These are phyloP conservation scores for Tenrec ecaudatus DNA, from an alignment of 2,113 vertebrate genomes.

Conservation along the genomic window DNA sequence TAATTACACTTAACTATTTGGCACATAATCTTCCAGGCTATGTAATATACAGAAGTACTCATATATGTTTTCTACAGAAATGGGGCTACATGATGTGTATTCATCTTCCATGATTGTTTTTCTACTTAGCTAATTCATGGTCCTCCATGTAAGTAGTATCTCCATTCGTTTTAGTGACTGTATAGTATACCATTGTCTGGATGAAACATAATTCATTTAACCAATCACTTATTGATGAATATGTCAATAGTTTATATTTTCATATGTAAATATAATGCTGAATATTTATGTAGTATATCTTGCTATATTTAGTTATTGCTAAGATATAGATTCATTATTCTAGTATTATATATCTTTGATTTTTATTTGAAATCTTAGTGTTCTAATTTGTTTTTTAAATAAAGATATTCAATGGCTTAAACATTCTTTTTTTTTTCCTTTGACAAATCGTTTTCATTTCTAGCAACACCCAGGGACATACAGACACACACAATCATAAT, in stretches of 20 bases:
- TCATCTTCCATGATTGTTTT: background rate
- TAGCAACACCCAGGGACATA: slow-evolving; percentile 33
- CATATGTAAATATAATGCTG: background rate
- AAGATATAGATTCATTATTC: background rate
- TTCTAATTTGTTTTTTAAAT: background rate
- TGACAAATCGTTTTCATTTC: slow-evolving; percentile 67
- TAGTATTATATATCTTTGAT: slow-evolving; percentile 26
- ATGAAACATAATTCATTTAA: too few relatives aligned
- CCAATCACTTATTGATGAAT: too few relatives aligned
- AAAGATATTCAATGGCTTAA: too few relatives aligned
- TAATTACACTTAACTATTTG: slow-evolving; percentile 25
- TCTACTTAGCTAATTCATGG: background rate
- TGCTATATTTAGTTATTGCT: background rate
- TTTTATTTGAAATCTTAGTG: slow-evolving; percentile 46
- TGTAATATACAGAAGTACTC: background rate
- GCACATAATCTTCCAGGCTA: background rate
- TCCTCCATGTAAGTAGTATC: background rate
- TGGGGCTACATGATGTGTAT: background rate
- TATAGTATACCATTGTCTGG: background rate
- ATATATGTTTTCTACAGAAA: background rate
- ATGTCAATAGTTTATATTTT: too few relatives aligned
- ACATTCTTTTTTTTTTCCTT: background rate
- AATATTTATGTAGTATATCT: background rate
- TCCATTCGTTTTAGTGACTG: background rate
- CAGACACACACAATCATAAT: background rate